Evolutionary conservation across 2,888 invertebrate genomes (phyloP), one percentile per base, ranked within the genome.

Genomic region (Copidosoma aretas): DNA sequence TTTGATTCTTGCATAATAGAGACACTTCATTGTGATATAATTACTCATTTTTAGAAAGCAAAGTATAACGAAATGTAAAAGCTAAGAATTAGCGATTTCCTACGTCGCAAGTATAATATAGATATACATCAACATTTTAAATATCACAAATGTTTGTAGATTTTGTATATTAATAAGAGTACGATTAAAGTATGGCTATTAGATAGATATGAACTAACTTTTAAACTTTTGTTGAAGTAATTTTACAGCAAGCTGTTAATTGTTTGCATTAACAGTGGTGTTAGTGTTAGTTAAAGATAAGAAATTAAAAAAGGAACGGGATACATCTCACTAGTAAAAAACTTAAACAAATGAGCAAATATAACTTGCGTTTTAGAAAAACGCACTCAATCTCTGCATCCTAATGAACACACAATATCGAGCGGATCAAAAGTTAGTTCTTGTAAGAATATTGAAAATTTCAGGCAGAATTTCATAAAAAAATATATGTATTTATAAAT

Each of bases 351-450:
- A 41, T 51, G 22, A 58, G 59, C 15, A 54, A 21, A 65, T 64
- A 52, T 41, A 60, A 54, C 46, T 43, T 53, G 25, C 21, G 15
- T 65, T 58, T 62, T 3, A 32, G 8, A 3, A 32, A 32, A 32
- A 32, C 32, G 8, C 32, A 32, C 32, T 62, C 10, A 21, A 52
- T 52, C 57, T 24, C 67, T 61, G 41, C 21, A 43, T 67, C n/a
- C 8, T 32, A 5, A 41, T 58, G 67, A 67, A 67, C 61, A 67
- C 67, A 67, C 41, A 52, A 53, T 60, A 57, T 43, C 22, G 62
- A 21, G 32, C 52, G 52, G 57, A 67, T 61, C 61, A 67, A 62
- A 60, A 67, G 58, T 58, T 51, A 67, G 57, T 62, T 60, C 21
- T 67, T 51, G 62, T 60, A 60, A 61, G 60, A 32, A 32, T 32